Evolutionary conservation across 1,140 invertebrate genomes (phyloP).

Genomic region (Drosophila sp.): DNA sequence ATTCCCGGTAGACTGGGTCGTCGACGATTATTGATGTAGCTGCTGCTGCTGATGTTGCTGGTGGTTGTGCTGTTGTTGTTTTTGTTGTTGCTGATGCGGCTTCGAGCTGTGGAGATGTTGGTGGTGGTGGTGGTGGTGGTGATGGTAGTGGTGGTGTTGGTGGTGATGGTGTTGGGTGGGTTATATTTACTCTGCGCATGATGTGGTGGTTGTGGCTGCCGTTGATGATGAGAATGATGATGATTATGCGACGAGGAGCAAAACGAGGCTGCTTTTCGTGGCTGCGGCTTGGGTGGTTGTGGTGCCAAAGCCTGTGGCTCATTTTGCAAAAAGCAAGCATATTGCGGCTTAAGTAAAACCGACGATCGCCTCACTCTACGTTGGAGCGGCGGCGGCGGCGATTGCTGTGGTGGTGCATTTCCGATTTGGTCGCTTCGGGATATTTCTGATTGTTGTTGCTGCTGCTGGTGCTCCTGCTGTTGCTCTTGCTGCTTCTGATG

Average conservation of each 20-base stretch:
- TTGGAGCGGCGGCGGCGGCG: slow-evolving; percentile 30
- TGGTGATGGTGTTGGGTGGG: slow-evolving; percentile 24
- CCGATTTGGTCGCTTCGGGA: neutral
- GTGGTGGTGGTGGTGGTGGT: too few relatives aligned
- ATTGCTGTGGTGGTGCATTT: neutral
- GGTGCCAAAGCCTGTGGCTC: slow-evolving; percentile 32
- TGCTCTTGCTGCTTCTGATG: slow-evolving; percentile 29
- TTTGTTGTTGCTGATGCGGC: slow-evolving; percentile 18
- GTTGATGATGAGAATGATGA: slow-evolving; percentile 6
- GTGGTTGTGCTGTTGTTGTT: neutral
- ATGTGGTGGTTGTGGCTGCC: slow-evolving; percentile 10
- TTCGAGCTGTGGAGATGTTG: slow-evolving; percentile 6
- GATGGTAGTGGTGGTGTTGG: neutral
- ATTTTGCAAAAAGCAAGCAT: slow-evolving; percentile 73
- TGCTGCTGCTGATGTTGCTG: neutral
- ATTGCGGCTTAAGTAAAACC: slow-evolving; percentile 73
- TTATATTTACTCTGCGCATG: slow-evolving; percentile 45
- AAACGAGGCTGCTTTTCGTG: slow-evolving; percentile 65
- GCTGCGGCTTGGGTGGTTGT: slow-evolving; percentile 12
- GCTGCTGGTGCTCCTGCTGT: slow-evolving; percentile 12
- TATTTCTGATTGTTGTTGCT: neutral
- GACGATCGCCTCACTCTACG: slow-evolving; percentile 59
- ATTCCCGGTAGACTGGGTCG: slow-evolving; percentile 55
- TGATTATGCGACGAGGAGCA: slow-evolving; percentile 2
- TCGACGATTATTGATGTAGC: slow-evolving; percentile 41